These are phyloP conservation scores for Gallinago nigripennis DNA, from an alignment of 2,797 vertebrate genomes.

Conservation along the genomic window DNA sequence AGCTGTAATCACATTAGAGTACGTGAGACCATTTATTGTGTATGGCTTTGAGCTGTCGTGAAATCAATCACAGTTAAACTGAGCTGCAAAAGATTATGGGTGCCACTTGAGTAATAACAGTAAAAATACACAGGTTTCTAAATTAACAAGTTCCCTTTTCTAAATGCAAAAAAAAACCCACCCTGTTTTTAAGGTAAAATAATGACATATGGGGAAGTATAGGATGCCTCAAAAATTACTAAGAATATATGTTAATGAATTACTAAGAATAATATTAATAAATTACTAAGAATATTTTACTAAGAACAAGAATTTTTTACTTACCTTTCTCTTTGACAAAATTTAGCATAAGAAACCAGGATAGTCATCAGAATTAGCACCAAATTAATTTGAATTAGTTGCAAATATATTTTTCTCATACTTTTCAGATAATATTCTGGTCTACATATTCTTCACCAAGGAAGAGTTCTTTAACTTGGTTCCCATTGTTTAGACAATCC, in stretches of 20 bases:
- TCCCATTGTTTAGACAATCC: background rate
- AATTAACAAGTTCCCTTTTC: background rate
- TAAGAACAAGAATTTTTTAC: background rate
- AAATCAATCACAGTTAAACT: constrained; percentile 27
- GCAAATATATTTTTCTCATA: background rate
- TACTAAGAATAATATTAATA: too few species aligned
- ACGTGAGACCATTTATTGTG: constrained; percentile 32
- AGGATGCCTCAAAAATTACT: background rate
- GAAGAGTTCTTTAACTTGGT: background rate
- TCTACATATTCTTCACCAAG: background rate
- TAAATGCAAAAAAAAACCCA: background rate
- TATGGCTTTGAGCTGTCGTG: constrained; percentile 7
- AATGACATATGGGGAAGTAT: background rate
- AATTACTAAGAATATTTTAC: background rate
- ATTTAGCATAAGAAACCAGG: background rate
- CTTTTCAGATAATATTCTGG: background rate
- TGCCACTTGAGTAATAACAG: background rate
- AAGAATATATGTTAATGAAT: background rate
- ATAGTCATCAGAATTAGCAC: background rate
- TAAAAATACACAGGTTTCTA: background rate
- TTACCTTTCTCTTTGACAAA: background rate
- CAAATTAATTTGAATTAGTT: background rate
- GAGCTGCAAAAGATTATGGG: constrained; percentile 2
- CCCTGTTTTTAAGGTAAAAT: background rate
- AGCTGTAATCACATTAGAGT: background rate